Base-by-base conservation (phyloP, 2,797 vertebrate genomes). In the Oryzias sinensis region DNA sequence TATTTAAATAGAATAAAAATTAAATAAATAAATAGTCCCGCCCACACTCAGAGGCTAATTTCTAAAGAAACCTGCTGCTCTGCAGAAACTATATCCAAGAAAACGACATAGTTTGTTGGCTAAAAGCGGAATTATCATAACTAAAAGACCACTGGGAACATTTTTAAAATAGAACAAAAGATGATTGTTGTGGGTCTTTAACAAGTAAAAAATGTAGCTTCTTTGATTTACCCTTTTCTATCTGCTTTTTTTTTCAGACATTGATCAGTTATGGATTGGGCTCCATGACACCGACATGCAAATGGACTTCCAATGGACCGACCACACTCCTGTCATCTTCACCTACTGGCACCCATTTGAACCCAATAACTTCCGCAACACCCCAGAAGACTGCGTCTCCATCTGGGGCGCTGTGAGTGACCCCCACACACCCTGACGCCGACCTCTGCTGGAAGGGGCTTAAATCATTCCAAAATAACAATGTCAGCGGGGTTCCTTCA, bases 231-330 rank as follows among this genome's bases (percentile, higher is more conserved):
- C 25, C 6, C 5, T 56, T 6, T 51, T n/a, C 41, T 14, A 47
- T 2, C 54, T 17, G 44, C 16, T 55, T 20, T 15, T n/a, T 24
- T 33, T 14, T 14, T 52, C 86, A 99, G 97, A 95, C 8, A 86
- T 93, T 18, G 96, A 96, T 52, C 95, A 99, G 83, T 86, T 99
- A 11, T 99, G 97, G 97, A 94, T 98, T 2, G 97, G 97, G 18
- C 92, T 99, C 8, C 97, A 99, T 1, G 96, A 99, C 72, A 90
- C 92, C 16, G 90, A 93, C 25, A 94, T 94, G 82, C 96, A 99
- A 84, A 99, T 99, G 97, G 95, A 95, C 85, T 99, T 99, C 0
- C 95, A 98, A 66, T 99, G 97, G 97, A 95, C 95, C 0, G 97
- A 99, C 5, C 94, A 93, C 74, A 96, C 95, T 0, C 92, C 94